Base-by-base conservation (phyloP, 2,888 invertebrate genomes). In the Julus scandinavius region DNA sequence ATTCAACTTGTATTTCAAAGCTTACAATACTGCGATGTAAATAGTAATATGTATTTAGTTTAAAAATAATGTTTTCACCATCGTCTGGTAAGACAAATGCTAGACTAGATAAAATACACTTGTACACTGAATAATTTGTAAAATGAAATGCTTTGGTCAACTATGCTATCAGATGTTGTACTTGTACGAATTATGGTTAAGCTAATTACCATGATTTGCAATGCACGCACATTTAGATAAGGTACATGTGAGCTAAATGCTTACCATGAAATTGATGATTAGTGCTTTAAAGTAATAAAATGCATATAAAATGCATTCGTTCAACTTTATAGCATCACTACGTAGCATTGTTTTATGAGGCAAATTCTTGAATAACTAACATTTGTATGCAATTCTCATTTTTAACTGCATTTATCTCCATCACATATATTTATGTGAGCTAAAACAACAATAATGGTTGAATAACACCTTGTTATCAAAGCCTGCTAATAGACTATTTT, bases 221-320 rank as follows among this genome's bases (percentile, higher is more conserved):
- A n/a, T 63, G 63, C 63, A 20, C 5, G 63, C 63, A 63, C 7
- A 63, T 20, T 20, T 63, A 63, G 20, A 63, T 20, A 63, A 63
- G 63, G 63, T 20, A 29, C 29, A 29, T 29, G 29, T 29, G 20
- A 63, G 63, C 1, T 20, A 63, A 20, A n/a, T 63, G 20, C 63
- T 63, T 63, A 63, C n/a, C 63, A 20, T 63, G n/a, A 63, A 63
- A 63, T 63, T 63, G 63, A n/a, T 63, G 20, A 63, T 63, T 63
- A 63, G 63, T 63, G 20, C 63, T 63, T n/a, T 63, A 63, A 63
- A 63, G 63, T 63, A 63, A 63, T 63, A 20, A 20, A 63, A 20
- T 63, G 63, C 20, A 3, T n/a, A 20, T 63, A 20, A 63, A 63
- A 7, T 20, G n/a, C 3, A 54, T 54, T 17, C 15, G 54, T 54